Evolutionary conservation across 2,113 vertebrate genomes (phyloP), one percentile per base, ranked within the genome.

Genomic region (Leptodactylus fuscus): DNA sequence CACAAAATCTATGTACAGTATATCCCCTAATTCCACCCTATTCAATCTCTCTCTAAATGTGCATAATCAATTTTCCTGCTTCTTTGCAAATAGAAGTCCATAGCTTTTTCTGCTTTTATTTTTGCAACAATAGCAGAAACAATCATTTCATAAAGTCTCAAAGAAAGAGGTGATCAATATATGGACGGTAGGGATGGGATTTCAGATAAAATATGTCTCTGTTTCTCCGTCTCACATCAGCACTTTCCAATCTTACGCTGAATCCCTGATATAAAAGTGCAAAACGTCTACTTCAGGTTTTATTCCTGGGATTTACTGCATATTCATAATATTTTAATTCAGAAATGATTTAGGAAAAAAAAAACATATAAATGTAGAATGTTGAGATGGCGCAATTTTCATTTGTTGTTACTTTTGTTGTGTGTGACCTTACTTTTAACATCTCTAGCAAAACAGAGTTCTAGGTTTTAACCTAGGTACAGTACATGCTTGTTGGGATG

Each of bases 131-230:
- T 81, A 81, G 84, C 84, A 85, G 65, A 80, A 85, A 85, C 77
- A 55, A 71, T 85, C 49, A 85, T 85, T 80, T 81, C 49, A 85
- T 73, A 85, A 73, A 81, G 76, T 73, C 77, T 81, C 71, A 73
- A 55, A 73, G 65, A 85, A 85, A 73, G 76, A 81, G 65, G 81
- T 65, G 81, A 85, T 85, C 84, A 73, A 85, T 85, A 85, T 85
- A 85, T 85, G 51, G 84, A 85, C 49, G 71, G 76, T 38, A 27
- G 38, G 76, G 76, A 85, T 73, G 51, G 65, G 84, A 80, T 81
- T 80, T 85, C 32, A 81, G 53, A 24, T 71, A 85, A 85, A 71
- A 85, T 85, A 85, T 79, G 69, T 81, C 65, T 77, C 49, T 81
- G 9, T 71, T 80, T 71, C 49, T 38, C 69, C 32, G 76, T 81